Evolutionary conservation across 2,888 invertebrate species (phyloP).

Genomic region (Hoplodrina ambigua): DNA sequence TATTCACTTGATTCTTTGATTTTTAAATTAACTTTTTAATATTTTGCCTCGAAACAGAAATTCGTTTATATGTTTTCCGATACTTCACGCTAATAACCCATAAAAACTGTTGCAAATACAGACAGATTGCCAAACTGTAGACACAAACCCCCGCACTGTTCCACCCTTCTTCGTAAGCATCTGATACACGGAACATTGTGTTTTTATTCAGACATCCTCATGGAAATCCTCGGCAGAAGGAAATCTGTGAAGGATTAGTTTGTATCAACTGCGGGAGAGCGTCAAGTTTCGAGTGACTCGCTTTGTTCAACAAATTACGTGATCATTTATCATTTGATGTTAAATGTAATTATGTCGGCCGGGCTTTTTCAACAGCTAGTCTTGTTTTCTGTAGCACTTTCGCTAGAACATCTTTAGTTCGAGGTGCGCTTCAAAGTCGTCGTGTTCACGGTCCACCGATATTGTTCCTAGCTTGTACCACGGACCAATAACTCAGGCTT

Average conservation of each 20-base stretch:
- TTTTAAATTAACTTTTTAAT: no score
- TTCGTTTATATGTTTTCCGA: slow-evolving; percentile 15
- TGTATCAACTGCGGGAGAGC: slow-evolving; percentile 15
- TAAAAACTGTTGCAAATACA: slow-evolving; percentile 26
- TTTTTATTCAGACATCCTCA: slow-evolving; percentile 13
- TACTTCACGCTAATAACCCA: slow-evolving; percentile 6
- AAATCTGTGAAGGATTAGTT: slow-evolving; percentile 18
- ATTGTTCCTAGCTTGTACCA: slow-evolving; percentile 15
- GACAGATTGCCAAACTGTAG: slow-evolving; percentile 19
- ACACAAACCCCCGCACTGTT: not conserved
- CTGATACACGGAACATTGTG: slow-evolving; percentile 14
- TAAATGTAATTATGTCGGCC: not conserved
- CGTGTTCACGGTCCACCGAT: not conserved
- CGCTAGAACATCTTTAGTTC: not conserved
- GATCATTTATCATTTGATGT: slow-evolving; percentile 28
- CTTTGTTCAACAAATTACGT: slow-evolving; percentile 24
- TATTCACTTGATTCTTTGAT: no score
- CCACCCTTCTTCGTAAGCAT: not conserved
- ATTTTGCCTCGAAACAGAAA: not conserved
- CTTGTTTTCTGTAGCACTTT: not conserved
- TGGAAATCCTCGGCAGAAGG: slow-evolving; percentile 8
- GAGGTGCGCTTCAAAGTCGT: not conserved
- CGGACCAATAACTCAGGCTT: slow-evolving; percentile 32
- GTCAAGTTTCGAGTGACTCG: slow-evolving; percentile 7
- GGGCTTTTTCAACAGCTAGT: not conserved